Conservation (phyloP, 1,140 invertebrate genomes). For the Orius laevigatus region DNA sequence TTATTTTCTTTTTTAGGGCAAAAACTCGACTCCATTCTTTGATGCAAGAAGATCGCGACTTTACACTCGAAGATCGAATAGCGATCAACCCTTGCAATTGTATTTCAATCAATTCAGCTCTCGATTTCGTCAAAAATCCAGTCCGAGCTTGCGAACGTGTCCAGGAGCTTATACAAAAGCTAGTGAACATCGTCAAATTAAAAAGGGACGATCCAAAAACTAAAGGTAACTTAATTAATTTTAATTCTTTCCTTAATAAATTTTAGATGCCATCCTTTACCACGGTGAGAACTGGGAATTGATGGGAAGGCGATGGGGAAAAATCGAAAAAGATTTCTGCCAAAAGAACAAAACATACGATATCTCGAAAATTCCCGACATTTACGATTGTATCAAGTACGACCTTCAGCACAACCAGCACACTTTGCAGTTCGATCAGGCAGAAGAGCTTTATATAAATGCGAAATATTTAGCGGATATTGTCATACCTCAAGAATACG, state of each 20-base stretch:
- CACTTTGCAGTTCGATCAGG: constrained; percentile 81
- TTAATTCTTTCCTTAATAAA: not conserved
- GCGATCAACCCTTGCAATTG: constrained; percentile 81
- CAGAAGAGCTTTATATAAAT: constrained; percentile 88
- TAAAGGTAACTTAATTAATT: constrained; percentile 38
- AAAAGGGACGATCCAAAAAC: constrained; percentile 78
- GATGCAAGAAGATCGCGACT: constrained; percentile 81
- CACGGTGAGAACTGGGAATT: constrained; percentile 98
- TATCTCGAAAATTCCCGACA: constrained; percentile 98
- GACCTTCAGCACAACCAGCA: constrained; percentile 97
- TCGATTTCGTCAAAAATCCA: constrained; percentile 94
- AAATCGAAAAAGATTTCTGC: constrained; percentile 97
- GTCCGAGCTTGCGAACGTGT: constrained; percentile 83
- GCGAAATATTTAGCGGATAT: constrained; percentile 94
- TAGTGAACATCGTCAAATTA: constrained; percentile 69
- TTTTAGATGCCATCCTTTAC: constrained; percentile 74
- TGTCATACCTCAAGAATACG: constrained; percentile 99
- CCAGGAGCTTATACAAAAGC: constrained; percentile 65
- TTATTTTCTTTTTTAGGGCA: constrained; percentile 44
- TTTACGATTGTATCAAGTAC: constrained; percentile 99
- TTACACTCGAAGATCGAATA: constrained; percentile 67
- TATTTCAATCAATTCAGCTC: constrained; percentile 68
- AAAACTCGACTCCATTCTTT: constrained; percentile 85
- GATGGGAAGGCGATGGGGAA: constrained; percentile 94
- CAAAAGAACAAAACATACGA: constrained; percentile 86